Percentiles rank a stretch among this genome's conserved stretches.
Evolutionary conservation across 2,797 vertebrate species (phyloP).

Genomic region (Lepilemur ruficaudatus): DNA sequence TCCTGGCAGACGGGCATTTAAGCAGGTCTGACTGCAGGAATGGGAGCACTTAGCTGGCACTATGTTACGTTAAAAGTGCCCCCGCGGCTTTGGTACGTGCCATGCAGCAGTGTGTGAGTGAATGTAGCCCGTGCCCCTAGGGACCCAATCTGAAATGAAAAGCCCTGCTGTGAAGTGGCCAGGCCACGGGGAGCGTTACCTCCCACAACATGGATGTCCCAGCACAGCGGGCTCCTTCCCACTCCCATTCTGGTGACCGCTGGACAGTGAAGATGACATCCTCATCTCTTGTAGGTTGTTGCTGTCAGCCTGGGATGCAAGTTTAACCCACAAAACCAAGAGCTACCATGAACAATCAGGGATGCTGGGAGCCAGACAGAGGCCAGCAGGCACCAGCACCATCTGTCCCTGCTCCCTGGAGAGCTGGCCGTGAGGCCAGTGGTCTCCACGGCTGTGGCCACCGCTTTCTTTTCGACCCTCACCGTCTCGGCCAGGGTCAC

Average conservation of each 20-base stretch:
- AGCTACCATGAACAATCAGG: no score
- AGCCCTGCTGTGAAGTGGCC: neutral
- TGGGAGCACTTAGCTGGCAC: neutral
- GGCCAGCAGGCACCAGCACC: neutral
- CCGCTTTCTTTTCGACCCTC: neutral
- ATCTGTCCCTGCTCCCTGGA: neutral
- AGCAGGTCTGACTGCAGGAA: neutral
- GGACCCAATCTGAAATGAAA: neutral
- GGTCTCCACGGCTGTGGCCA: neutral
- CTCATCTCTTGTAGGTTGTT: neutral
- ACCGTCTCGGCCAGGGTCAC: fast-evolving
- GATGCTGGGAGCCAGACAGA: neutral
- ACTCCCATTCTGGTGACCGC: neutral
- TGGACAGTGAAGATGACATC: neutral
- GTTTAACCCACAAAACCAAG: neutral
- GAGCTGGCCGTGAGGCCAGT: neutral
- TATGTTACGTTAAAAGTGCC: neutral
- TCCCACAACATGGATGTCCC: neutral
- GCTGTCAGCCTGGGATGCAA: neutral
- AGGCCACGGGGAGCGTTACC: neutral
- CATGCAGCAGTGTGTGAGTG: fast-evolving
- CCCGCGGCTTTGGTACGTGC: neutral
- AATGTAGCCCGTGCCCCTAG: neutral
- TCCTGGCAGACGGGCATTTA: neutral
- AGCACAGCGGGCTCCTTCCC: neutral